Evolutionary conservation across 1,140 invertebrate genomes (phyloP).

Genomic region (Drosophila kohkoa): DNA sequence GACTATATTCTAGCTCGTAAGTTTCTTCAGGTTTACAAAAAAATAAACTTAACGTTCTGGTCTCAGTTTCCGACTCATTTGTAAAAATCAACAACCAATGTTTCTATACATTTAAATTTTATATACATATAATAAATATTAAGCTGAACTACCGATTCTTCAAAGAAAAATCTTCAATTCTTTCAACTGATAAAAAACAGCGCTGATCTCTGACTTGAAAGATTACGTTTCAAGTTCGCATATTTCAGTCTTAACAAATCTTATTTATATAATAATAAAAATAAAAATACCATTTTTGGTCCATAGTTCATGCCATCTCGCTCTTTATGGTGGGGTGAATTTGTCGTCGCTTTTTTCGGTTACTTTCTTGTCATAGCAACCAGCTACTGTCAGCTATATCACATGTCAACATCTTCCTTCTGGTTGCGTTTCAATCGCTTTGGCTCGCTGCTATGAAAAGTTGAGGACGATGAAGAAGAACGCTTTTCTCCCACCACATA

Average conservation of each 20-base stretch:
- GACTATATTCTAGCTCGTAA: too few relatives aligned
- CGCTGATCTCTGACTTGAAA: not conserved
- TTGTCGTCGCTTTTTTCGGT: not conserved
- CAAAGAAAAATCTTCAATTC: not conserved
- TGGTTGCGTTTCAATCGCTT: not conserved
- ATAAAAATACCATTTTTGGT: not conserved
- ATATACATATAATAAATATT: not conserved
- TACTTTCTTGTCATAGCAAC: not conserved
- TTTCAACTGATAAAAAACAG: too few relatives aligned
- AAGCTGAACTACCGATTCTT: not conserved
- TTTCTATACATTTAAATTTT: not conserved
- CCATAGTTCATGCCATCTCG: not conserved
- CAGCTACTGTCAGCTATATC: too few relatives aligned
- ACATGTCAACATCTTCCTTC: too few relatives aligned
- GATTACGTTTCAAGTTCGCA: too few relatives aligned
- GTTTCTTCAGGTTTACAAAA: not conserved
- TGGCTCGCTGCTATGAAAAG: not conserved
- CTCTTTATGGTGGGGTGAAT: not conserved
- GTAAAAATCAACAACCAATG: not conserved
- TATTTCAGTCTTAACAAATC: too few relatives aligned
- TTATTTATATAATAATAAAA: not conserved
- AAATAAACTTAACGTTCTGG: not conserved
- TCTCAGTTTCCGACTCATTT: not conserved
- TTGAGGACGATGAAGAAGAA: not conserved
- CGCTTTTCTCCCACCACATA: constrained; percentile 51